Evolutionary conservation across 2,113 vertebrate species (phyloP), one percentile per base, ranked within the genome.

Genomic region (Columba janthina): DNA sequence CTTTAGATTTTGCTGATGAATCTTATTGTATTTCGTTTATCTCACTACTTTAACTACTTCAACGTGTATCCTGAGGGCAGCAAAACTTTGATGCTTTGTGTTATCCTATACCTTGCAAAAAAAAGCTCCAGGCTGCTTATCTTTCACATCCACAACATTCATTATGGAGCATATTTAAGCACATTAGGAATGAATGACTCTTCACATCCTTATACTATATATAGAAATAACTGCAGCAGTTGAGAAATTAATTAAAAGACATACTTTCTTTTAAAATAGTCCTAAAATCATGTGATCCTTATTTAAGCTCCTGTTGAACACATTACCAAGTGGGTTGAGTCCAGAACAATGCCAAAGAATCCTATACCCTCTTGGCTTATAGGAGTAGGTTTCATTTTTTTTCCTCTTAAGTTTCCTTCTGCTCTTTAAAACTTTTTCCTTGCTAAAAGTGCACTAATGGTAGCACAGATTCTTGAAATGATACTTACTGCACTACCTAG

Each of bases 101-200:
- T 96, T 96, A 97, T 77, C 72, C 66, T 94, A 94, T 85, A 89
- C 95, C 96, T 94, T 61, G 73, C 92, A 90, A 85, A 92, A 96
- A 79, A 74, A 89, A 94, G 88, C 96, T 95, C 90, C 48, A 56
- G 96, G 96, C 96, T 96, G 93, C 92, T 96, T 96, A 96, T 96
- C 94, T 95, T 93, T 46, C 86, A 94, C 85, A 95, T 94, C 90
- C 94, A 85, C 85, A 92, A 67, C 90, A 66, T 87, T 96, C 88
- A 93, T 94, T 92, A 92, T 28, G 21, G 36, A 87, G 76, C 65
- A 38, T 10, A 96, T 65, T 90, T 87, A 93, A 96, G 90, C 66
- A 72, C 69, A 84, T 87, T 94, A 84, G 80, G 76, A 95, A 88
- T 5, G 76, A 96, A 90, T 80, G 85, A 78, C 85, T 95, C 80